Base-by-base conservation (phyloP, 2,797 vertebrate species). In the Streptopelia turtur region DNA sequence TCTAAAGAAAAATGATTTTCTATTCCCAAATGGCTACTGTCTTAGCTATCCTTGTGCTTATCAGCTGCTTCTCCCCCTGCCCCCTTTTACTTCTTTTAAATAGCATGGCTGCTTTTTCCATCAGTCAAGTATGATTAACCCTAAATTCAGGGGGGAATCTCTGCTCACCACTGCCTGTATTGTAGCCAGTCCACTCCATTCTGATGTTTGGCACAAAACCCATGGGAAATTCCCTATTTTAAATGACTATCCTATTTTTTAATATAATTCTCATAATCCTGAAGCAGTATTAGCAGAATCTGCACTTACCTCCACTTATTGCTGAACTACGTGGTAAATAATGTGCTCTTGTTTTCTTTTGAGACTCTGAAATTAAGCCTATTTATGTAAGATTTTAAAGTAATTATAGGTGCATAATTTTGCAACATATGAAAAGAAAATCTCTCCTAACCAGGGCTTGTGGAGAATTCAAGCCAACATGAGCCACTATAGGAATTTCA, bases 331-430 rank as follows among this genome's bases (percentile, higher is more conserved):
- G 28, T 69, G 35, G 55, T 69, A 95, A 94, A 92, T 95, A 90
- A 85, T 41, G 53, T 66, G 27, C 41, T 79, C 35, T 93, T 83
- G 35, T 77, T 89, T 94, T 82, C 68, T 83, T 93, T 77, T 74
- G 55, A 71, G 74, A 60, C 66, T 91, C 23, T 84, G 70, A 76
- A 95, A 95, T 94, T 85, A 96, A 86, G 59, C 25, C 59, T 83
- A 31, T 96, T 96, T 94, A 68, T 89, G 70, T 71, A 83, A 88
- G 71, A 85, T 72, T 89, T 92, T 88, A 49, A 87, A 90, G 52
- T 87, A 90, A 74, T 94, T 93, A 60, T 47, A 77, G 30, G 12
- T 83, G 37, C 28, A 70, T 87, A 86, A 77, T 86, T 91, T 37
- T 85, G 47, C 47, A 86, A 80, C 1, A 8, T 52, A 55, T 16